Base-by-base conservation (phyloP, 2,888 invertebrate genomes). In the Erannis defoliaria region DNA sequence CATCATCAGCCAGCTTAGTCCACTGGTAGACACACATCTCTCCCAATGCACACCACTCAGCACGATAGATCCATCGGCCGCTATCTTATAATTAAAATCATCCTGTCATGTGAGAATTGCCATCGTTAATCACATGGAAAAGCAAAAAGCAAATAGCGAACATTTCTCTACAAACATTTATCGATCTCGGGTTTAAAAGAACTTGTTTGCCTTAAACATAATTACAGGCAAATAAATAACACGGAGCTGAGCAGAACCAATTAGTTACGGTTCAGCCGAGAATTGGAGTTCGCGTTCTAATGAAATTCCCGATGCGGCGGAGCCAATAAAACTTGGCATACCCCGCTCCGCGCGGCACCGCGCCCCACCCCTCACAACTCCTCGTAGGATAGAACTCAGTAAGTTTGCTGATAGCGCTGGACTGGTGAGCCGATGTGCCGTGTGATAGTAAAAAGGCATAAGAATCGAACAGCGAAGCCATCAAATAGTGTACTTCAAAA, bases 161-260 rank as follows among this genome's bases (percentile, higher is more conserved):
- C 49, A 42, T 42, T 48, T 38, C 37, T 57, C 23, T 33, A 21
- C 53, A 50, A 53, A 51, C 51, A 37, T 38, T 60, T 61, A 68
- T 64, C 62, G 64, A 66, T 49, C 40, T 40, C 42, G 40, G 50
- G 49, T 56, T 68, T 55, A 62, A 56, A 58, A 45, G 56, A 63
- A 64, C 59, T 59, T 65, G 49, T 66, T 63, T 64, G 51, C 62
- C 56, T 57, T 64, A 63, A 68, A 68, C 74, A 75, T 77, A 79
- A 78, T 78, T 76, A 78, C 69, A 69, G 65, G 63, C 70, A 78
- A 81, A 83, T 83, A 84, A 84, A 84, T 82, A 85, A 78, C 78
- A 71, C 59, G 51, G 70, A 64, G 67, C 72, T 62, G 51, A 59
- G 75, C 71, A 63, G 77, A 78, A 78, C 75, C 78, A 84, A 86